phyloP scores from a whole-genome alignment of 2,888 invertebrate genomes.

The Hipparchia semele region DNA sequence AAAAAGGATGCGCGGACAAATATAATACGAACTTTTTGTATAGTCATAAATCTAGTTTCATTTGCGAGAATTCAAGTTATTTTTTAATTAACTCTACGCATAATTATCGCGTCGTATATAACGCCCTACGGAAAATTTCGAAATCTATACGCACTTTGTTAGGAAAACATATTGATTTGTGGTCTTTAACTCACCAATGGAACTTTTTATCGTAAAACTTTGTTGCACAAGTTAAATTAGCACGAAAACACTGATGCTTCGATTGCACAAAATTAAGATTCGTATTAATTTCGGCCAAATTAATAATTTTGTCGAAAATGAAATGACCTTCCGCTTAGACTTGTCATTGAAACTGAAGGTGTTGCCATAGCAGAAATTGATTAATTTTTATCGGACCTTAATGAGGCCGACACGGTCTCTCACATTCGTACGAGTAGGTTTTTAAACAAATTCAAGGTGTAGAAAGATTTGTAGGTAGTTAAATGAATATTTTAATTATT shows the following conservation, averaged over 20 bases:
- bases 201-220: constrained; percentile 9
- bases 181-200: constrained; percentile 21
- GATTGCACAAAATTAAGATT: background rate
- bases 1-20: constrained; percentile 43
- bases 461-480: too few relatives aligned
- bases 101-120: constrained; percentile 11
- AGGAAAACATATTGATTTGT: constrained; percentile 3
- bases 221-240: background rate
- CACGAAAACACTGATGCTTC: background rate
- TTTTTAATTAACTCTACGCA: constrained; percentile 2
- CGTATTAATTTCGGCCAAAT: constrained; percentile 21
- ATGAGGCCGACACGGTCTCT: background rate
- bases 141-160: background rate
- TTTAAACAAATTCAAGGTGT: too few relatives aligned
- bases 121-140: constrained; percentile 30
- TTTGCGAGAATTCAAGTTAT: constrained; percentile 46
- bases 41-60: constrained; percentile 65
- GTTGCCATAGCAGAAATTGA: constrained; percentile 27
- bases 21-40: constrained; percentile 36
- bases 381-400: background rate
- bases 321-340: constrained; percentile 29
- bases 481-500: too few relatives aligned
- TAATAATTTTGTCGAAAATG: constrained; percentile 1
- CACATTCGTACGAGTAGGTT: too few relatives aligned
- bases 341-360: constrained; percentile 35